Evolutionary conservation across 2,113 vertebrate genomes (phyloP).

Genomic region (Elephas maximus): DNA sequence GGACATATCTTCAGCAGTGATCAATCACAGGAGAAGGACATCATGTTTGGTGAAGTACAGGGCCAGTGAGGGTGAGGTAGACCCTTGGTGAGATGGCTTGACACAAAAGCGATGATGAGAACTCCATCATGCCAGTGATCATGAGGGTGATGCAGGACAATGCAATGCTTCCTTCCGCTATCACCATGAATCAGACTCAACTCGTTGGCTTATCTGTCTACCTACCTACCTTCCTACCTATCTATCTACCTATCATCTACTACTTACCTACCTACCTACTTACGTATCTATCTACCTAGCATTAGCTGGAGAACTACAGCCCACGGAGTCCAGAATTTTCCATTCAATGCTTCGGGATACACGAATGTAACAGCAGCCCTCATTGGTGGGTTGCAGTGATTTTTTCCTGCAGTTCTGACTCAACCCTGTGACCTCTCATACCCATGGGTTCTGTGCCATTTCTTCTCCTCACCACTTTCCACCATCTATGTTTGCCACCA

Average conservation of each 20-base stretch:
- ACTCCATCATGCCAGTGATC: no score
- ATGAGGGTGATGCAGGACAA: not conserved
- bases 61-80: no score
- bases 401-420: not conserved
- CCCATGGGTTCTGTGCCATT: not conserved
- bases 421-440: rapidly evolving
- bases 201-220: not conserved
- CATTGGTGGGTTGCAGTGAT: not conserved
- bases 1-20: no score
- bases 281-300: not conserved
- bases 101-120: no score
- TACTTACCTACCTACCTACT: no score
- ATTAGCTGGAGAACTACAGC: not conserved
- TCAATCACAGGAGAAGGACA: no score
- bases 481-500: not conserved
- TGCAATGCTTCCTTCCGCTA: not conserved
- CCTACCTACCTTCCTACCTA: not conserved
- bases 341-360: not conserved
- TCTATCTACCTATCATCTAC: no score
- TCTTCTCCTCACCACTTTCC: not conserved
- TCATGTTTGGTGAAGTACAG: no score
- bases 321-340: not conserved
- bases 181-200: not conserved
- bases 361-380: rapidly evolving
- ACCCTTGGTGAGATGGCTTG: no score